A percentile compares a stretch with the other conserved stretches of the same genome.
Conservation (phyloP, 2,113 vertebrate genomes). For the Sceloporus tristichus region DNA sequence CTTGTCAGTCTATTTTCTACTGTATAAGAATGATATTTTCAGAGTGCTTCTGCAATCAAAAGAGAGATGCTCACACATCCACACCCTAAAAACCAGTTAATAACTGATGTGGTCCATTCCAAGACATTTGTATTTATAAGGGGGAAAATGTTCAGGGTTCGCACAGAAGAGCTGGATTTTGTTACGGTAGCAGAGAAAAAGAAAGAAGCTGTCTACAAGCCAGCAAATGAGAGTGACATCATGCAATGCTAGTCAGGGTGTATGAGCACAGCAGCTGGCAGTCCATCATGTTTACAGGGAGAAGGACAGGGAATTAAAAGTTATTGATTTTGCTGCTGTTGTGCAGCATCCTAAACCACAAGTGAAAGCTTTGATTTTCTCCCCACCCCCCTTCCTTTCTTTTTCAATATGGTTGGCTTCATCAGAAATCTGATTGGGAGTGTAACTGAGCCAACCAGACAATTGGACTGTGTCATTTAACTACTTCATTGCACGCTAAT, state of each 20-base stretch:
- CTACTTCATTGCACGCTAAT: not conserved
- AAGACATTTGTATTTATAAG: slow-evolving; percentile 47
- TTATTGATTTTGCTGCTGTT: slow-evolving; percentile 64
- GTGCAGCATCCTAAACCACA: slow-evolving; percentile 46
- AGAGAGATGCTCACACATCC: not conserved
- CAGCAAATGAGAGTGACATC: slow-evolving; percentile 40
- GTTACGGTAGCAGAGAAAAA: slow-evolving; percentile 56
- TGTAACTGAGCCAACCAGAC: slow-evolving; percentile 42
- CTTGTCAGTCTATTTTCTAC: slow-evolving; percentile 39
- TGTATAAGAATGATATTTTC: slow-evolving; percentile 37
- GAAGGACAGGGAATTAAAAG: slow-evolving; percentile 57
- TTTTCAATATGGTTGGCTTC: slow-evolving; percentile 57
- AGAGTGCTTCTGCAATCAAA: not conserved
- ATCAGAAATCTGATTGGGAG: slow-evolving; percentile 48
- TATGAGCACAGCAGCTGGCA: slow-evolving; percentile 40
- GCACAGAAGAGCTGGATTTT: slow-evolving; percentile 49
- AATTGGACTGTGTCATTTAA: slow-evolving; percentile 52
- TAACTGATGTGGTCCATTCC: slow-evolving; percentile 17
- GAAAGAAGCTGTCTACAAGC: slow-evolving; percentile 63
- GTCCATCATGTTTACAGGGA: slow-evolving; percentile 50
- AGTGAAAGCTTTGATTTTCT: slow-evolving; percentile 49
- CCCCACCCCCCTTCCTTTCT: slow-evolving; percentile 27
- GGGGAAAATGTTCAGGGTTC: slow-evolving; percentile 36
- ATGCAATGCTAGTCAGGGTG: slow-evolving; percentile 39
- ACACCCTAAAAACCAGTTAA: not conserved